Percentiles rank a stretch among this genome's conserved stretches.
phyloP scores from a whole-genome alignment of 2,888 invertebrate genomes.

The Cactoblastis cactorum region DNA sequence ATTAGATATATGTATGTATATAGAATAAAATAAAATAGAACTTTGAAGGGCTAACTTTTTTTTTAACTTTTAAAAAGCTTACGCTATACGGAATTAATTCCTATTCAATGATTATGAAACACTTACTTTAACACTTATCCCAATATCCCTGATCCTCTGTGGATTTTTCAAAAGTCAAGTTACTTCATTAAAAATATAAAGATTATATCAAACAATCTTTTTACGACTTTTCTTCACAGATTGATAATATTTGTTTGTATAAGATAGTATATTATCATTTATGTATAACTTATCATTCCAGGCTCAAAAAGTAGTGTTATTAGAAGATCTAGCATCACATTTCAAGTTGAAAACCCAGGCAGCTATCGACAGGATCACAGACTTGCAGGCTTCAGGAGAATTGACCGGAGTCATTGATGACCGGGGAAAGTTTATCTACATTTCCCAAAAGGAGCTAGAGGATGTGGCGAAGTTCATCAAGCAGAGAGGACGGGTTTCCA shows the following conservation, averaged over 20 bases:
- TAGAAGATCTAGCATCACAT: conserved; percentile 95
- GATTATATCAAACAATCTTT: too few species aligned
- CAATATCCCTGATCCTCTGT: too few species aligned
- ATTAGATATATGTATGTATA: too few species aligned
- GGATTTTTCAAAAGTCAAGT: too few species aligned
- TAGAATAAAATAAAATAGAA: too few species aligned
- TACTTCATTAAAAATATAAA: too few species aligned
- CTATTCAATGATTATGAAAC: too few species aligned
- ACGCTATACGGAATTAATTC: neutral
- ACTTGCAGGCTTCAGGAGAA: conserved; percentile 88
- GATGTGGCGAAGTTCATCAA: conserved; percentile 97
- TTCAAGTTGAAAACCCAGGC: conserved; percentile 95
- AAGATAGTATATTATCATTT: too few species aligned
- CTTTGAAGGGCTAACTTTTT: too few species aligned
- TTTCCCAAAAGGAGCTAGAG: conserved; percentile 93
- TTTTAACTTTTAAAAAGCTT: neutral
- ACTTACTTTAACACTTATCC: too few species aligned
- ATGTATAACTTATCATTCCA: conserved; percentile 47
- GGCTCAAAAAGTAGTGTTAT: conserved; percentile 93
- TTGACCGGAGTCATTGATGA: conserved; percentile 99
- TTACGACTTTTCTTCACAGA: too few species aligned
- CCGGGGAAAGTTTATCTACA: conserved; percentile 98
- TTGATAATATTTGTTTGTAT: too few species aligned
- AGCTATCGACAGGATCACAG: conserved; percentile 91
- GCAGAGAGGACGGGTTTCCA: conserved; percentile 96